Percentiles rank a stretch among this genome's conserved stretches.
These are phyloP conservation scores for Keiferia lycopersicella DNA, from an alignment of 2,888 invertebrate species.

Conservation along the genomic window DNA sequence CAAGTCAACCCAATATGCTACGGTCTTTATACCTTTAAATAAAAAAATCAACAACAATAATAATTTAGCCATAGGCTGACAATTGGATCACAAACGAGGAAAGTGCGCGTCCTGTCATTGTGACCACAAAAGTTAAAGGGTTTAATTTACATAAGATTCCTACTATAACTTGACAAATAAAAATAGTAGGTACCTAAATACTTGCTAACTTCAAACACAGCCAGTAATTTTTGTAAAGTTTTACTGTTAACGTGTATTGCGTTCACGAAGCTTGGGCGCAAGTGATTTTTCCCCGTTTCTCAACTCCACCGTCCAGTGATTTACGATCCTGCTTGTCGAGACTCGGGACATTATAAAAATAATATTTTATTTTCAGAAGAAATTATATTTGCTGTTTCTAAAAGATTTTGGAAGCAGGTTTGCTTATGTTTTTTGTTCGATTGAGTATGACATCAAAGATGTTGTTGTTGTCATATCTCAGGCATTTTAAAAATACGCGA, in stretches of 20 bases:
- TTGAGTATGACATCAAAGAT: too few relatives aligned
- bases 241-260: not conserved
- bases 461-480: too few relatives aligned
- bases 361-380: slow-evolving; percentile 20
- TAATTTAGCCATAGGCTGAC: too few relatives aligned
- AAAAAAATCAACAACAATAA: too few relatives aligned
- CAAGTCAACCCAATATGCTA: not conserved
- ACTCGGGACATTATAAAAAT: slow-evolving; percentile 23
- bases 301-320: slow-evolving; percentile 19
- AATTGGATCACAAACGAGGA: not conserved
- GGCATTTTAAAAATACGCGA: too few relatives aligned
- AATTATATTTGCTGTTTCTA: slow-evolving; percentile 3
- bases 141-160: too few relatives aligned
- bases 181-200: too few relatives aligned
- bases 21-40: not conserved
- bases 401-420: not conserved
- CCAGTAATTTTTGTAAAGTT: not conserved
- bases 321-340: slow-evolving; percentile 22
- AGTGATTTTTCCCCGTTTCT: slow-evolving; percentile 18
- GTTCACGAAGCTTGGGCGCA: not conserved
- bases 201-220: too few relatives aligned
- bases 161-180: too few relatives aligned
- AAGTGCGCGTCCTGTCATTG: not conserved
- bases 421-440: too few relatives aligned
- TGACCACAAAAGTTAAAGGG: too few relatives aligned